Percentiles rank a stretch among this genome's conserved stretches.
Conservation (phyloP, 2,113 vertebrate species). For the Pheucticus melanocephalus region DNA sequence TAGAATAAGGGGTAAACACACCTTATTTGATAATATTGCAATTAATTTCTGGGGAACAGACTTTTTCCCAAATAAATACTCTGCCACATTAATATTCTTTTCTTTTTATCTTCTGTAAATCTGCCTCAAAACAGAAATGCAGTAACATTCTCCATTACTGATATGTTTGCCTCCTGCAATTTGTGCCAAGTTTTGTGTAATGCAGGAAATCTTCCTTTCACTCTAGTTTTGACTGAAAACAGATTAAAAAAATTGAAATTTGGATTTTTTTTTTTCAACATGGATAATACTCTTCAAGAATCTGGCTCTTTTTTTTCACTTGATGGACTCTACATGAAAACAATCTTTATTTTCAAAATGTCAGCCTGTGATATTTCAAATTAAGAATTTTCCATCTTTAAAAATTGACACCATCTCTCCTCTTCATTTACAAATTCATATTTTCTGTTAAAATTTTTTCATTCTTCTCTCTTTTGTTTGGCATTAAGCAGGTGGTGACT, state of each 20-base stretch:
- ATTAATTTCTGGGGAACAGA: neutral
- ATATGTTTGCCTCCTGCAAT: neutral
- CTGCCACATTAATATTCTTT: neutral
- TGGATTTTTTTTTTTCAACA: neutral
- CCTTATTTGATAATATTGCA: neutral
- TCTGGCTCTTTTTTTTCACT: neutral
- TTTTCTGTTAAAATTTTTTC: neutral
- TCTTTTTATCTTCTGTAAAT: neutral
- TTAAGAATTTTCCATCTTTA: neutral
- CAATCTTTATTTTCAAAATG: neutral
- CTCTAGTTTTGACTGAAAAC: neutral
- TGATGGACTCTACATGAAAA: neutral
- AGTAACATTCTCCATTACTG: neutral
- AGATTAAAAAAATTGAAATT: neutral
- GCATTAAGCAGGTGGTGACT: neutral
- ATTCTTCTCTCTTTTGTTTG: neutral
- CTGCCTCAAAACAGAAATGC: neutral
- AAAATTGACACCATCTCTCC: neutral
- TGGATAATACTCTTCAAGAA: neutral
- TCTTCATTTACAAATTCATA: neutral
- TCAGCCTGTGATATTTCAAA: neutral
- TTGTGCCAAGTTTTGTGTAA: neutral
- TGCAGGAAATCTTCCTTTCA: neutral
- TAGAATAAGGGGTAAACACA: neutral
- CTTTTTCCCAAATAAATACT: neutral